These are phyloP conservation scores for Myzus persicae DNA, from an alignment of 1,140 invertebrate genomes.

Conservation along the genomic window DNA sequence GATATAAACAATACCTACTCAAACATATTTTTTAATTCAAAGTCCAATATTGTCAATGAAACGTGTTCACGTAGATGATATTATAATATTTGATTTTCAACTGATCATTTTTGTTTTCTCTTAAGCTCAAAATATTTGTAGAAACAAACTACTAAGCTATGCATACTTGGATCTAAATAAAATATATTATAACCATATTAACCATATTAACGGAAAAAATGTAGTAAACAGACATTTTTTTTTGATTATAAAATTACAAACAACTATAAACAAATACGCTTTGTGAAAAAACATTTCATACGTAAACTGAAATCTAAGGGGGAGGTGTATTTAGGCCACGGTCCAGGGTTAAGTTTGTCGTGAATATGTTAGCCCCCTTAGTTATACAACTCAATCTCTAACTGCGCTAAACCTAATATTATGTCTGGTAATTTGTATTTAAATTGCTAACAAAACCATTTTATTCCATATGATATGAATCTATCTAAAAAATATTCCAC, in stretches of 20 bases:
- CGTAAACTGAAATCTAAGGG: not conserved
- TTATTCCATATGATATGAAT: conserved; percentile 9
- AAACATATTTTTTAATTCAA: too few species aligned
- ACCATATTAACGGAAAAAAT: not conserved
- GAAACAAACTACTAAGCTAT: too few species aligned
- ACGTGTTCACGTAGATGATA: too few species aligned
- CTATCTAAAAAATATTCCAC: not conserved
- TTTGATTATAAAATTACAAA: not conserved
- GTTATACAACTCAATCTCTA: not conserved
- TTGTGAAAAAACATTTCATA: not conserved
- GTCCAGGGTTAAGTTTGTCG: not conserved
- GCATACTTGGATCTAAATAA: not conserved
- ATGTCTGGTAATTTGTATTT: not conserved
- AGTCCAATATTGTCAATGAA: too few species aligned
- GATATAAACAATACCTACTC: too few species aligned
- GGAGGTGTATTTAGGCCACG: not conserved
- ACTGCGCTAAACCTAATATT: not conserved
- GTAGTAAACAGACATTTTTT: not conserved
- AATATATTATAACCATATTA: not conserved
- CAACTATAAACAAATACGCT: not conserved
- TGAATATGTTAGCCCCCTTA: not conserved
- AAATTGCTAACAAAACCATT: not conserved
- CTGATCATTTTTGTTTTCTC: too few species aligned
- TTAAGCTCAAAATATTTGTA: too few species aligned
- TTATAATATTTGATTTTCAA: too few species aligned